These are phyloP conservation scores for Drosophila bunnanda DNA, from an alignment of 2,888 invertebrate species.

Conservation along the genomic window DNA sequence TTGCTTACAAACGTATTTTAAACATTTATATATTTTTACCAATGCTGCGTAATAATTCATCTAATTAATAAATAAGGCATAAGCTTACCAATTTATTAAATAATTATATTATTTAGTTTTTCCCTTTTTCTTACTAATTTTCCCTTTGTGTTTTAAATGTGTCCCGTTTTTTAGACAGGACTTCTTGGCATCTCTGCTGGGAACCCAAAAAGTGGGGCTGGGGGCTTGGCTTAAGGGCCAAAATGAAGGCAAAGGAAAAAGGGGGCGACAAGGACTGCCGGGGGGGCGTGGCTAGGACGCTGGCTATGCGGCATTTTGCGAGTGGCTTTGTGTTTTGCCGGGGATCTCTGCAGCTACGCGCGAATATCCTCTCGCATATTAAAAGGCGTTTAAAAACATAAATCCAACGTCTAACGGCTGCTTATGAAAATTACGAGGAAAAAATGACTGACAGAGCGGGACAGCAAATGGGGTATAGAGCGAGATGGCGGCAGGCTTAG, in stretches of 20 bases:
- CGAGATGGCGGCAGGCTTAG: conserved; percentile 23
- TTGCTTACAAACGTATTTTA: background rate
- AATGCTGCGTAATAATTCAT: no score
- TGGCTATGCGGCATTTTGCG: conserved; percentile 74
- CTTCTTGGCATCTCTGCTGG: conserved; percentile 10
- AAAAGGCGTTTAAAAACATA: conserved; percentile 83
- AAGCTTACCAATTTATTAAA: background rate
- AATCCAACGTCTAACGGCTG: conserved; percentile 82
- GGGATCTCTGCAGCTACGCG: conserved; percentile 51
- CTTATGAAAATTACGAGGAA: conserved; percentile 82
- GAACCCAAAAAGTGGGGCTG: conserved; percentile 5
- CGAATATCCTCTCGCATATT: conserved; percentile 78
- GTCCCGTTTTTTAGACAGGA: no score
- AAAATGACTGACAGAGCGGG: conserved; percentile 68
- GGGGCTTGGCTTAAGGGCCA: conserved; percentile 12
- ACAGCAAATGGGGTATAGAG: conserved; percentile 25
- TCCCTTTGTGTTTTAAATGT: no score
- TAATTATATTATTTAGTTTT: background rate
- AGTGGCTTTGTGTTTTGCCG: conserved; percentile 73
- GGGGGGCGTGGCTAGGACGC: conserved; percentile 31
- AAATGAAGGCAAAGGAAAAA: background rate
- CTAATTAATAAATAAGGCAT: background rate
- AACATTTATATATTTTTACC: background rate
- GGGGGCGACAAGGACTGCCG: background rate
- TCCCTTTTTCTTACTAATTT: background rate